These are phyloP conservation scores for Ispidina lecontei DNA, from an alignment of 2,797 vertebrate genomes.

Conservation along the genomic window DNA sequence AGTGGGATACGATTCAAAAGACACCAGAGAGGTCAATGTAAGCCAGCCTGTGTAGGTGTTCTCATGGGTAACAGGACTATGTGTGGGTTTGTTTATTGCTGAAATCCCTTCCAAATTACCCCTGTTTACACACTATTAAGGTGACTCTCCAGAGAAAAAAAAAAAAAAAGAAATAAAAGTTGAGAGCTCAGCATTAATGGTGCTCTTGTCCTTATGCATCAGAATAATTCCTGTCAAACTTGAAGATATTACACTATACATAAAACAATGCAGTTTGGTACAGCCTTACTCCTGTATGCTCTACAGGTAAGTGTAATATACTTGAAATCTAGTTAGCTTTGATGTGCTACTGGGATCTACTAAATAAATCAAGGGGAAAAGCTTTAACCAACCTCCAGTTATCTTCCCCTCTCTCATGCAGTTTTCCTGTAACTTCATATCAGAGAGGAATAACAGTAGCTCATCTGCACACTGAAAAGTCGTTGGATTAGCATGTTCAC, in stretches of 20 bases:
- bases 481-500: rapidly evolving
- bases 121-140: not conserved
- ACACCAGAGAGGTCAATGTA: not conserved
- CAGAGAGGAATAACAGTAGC: not conserved
- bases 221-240: not conserved
- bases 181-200: slow-evolving; percentile 2
- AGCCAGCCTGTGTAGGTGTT: not conserved
- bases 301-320: not conserved
- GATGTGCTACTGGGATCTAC: not conserved
- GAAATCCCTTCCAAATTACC: slow-evolving; percentile 19
- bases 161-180: not conserved
- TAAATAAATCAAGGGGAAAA: not conserved
- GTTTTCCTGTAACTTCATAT: not conserved
- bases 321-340: not conserved
- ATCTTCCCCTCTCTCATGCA: not conserved
- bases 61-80: not conserved
- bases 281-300: not conserved
- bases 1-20: not conserved
- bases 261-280: not conserved
- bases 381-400: not conserved
- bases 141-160: not conserved
- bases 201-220: not conserved
- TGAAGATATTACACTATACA: not conserved
- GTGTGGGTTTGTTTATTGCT: not conserved
- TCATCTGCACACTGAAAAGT: not conserved